Base-by-base conservation (phyloP, 2,888 invertebrate species). In the Amiota communis region DNA sequence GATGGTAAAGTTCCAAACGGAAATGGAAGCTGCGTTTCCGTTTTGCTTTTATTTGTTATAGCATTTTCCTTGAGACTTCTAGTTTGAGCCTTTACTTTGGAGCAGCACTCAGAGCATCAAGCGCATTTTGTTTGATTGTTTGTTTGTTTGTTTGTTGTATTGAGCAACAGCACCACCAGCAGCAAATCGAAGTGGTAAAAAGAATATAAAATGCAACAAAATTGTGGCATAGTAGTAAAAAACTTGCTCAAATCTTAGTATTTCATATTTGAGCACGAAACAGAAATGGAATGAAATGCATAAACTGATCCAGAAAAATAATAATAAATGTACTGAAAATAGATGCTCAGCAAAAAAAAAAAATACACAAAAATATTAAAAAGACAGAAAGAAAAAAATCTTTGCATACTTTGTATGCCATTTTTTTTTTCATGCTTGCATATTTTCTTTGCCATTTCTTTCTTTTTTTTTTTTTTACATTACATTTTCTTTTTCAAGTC, bases 1-100 rank as follows among this genome's bases (percentile, higher is more conserved):
- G 36, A 36, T 36, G 36, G 36, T 36, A 6, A 36, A 36, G 36
- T 36, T 36, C 6, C 36, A 36, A 63, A 74, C 81, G 85, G 83
- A 84, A 83, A 80, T 80, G 82, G 81, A 78, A 76, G 79, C 83
- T 78, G 80, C 79, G 80, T 76, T 84, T 83, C 83, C 86, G 77
- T 77, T 81, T 79, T n/a, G 11, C 2, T 0, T 65, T 36, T 36
- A 36, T 36, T 59, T 20, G 17, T 20, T 1, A 11, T 59, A 8
- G 9, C 6, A 15, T 15, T 12, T 12, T 8, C 10, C 10, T 4
- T 20, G 20, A 20, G 8, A 17, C 8, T 10, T 53, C 9, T 2
- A 1, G 53, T 53, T 53, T 15, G 8, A 36, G 36, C 36, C 36
- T 36, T 36, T 36, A 36, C 36, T 36, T 36, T 36, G 36, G 2